Evolutionary conservation across 2,113 vertebrate species (phyloP).

Genomic region (Lophochroa leadbeateri): DNA sequence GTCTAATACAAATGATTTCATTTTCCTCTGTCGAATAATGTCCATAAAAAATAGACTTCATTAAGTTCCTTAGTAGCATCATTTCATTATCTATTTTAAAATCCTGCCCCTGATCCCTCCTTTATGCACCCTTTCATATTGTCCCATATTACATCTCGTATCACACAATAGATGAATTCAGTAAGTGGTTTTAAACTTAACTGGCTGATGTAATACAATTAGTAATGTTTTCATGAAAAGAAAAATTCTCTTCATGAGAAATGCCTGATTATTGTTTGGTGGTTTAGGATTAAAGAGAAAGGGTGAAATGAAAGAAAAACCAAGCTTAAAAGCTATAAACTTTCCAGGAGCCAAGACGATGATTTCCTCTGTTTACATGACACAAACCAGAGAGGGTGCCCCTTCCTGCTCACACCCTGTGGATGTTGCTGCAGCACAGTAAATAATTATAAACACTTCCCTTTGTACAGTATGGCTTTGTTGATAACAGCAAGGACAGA

Average conservation of each 20-base stretch:
- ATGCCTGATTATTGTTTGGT: neutral
- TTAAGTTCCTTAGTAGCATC: neutral
- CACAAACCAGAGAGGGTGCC: neutral
- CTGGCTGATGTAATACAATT: neutral
- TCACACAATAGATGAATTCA: neutral
- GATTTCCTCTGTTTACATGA: neutral
- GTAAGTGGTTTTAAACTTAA: neutral
- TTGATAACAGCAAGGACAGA: neutral
- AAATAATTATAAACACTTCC: conserved; percentile 44
- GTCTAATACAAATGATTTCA: rapidly evolving
- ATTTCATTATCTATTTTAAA: neutral
- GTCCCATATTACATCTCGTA: neutral
- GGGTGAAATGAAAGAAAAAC: neutral
- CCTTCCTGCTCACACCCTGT: conserved; percentile 6
- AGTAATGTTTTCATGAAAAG: neutral
- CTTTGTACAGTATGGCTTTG: conserved; percentile 11
- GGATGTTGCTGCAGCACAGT: conserved; percentile 3
- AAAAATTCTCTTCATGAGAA: neutral
- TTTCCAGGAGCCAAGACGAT: neutral
- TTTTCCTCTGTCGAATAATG: neutral
- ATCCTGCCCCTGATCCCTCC: neutral
- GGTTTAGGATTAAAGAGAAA: neutral
- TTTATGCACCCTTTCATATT: neutral
- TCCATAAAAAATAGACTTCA: neutral
- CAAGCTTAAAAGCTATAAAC: neutral